Percentiles rank a stretch among this genome's conserved stretches.
Evolutionary conservation across 2,113 vertebrate species (phyloP).

Genomic region (Amphilophus citrinellus): DNA sequence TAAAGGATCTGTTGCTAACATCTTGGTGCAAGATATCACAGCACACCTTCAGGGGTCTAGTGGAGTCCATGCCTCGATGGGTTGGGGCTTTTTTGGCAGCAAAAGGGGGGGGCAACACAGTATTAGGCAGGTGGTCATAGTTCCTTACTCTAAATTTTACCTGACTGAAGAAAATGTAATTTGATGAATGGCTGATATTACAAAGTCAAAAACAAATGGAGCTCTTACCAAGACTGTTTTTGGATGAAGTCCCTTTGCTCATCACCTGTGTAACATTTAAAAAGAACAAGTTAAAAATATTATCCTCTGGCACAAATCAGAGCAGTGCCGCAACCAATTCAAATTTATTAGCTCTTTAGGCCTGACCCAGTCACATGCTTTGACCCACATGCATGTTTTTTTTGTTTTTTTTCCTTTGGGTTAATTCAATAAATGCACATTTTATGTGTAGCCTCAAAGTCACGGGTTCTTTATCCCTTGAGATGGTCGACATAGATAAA

Average conservation of each 20-base stretch:
- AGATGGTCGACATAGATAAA: neutral
- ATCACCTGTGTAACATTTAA: neutral
- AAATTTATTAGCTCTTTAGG: neutral
- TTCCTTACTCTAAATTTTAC: neutral
- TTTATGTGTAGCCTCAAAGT: neutral
- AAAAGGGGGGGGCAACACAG: too few species aligned
- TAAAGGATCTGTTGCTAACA: too few species aligned
- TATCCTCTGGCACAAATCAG: neutral
- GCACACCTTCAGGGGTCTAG: too few species aligned
- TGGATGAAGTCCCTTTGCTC: neutral
- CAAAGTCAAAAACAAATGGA: neutral
- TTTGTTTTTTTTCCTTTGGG: neutral
- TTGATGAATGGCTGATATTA: neutral
- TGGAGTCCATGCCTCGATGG: too few species aligned
- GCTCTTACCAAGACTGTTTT: neutral
- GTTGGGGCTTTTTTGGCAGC: too few species aligned
- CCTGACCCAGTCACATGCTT: neutral
- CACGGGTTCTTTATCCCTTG: neutral
- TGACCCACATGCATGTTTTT: neutral
- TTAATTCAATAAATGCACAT: conserved; percentile 1
- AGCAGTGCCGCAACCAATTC: neutral
- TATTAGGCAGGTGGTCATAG: too few species aligned
- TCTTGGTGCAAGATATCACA: too few species aligned
- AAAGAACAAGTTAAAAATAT: neutral
- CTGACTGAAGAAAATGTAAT: neutral